Evolutionary conservation across 2,797 vertebrate species (phyloP).

Genomic region (Scolopax rusticola): DNA sequence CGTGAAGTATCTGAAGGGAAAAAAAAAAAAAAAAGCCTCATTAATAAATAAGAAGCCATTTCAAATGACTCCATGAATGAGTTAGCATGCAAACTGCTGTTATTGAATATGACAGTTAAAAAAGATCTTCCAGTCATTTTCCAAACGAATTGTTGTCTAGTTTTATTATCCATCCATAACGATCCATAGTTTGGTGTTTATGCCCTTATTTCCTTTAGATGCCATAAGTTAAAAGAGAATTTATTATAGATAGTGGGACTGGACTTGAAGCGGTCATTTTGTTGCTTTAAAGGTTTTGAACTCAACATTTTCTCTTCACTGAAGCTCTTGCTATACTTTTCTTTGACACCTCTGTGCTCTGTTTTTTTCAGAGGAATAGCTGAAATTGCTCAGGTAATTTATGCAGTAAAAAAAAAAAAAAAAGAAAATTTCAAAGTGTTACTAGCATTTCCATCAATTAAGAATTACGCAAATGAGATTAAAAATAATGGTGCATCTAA

Average conservation of each 20-base stretch:
- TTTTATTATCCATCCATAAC: neutral
- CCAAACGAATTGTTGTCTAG: constrained; percentile 17
- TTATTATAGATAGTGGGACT: neutral
- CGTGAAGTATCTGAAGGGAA: neutral
- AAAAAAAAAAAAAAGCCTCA: neutral
- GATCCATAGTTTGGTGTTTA: neutral
- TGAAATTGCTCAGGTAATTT: constrained; percentile 23
- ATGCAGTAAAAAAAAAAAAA: neutral
- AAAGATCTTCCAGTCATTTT: neutral
- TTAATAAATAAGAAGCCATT: constrained; percentile 65
- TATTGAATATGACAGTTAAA: neutral
- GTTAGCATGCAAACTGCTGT: constrained; percentile 6
- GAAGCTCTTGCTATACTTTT: neutral
- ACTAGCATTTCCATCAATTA: neutral
- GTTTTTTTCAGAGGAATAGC: neutral
- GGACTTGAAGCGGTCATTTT: neutral
- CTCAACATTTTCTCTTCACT: neutral
- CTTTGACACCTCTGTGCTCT: neutral
- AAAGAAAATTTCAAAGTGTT: neutral
- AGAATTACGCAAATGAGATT: constrained; percentile 8
- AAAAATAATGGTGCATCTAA: neutral
- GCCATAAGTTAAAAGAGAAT: neutral
- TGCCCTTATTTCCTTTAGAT: neutral
- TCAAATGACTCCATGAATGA: constrained; percentile 8
- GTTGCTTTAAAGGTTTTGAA: constrained; percentile 14